phyloP scores from a whole-genome alignment of 2,113 vertebrate species.

The Chelonoidis abingdonii region DNA sequence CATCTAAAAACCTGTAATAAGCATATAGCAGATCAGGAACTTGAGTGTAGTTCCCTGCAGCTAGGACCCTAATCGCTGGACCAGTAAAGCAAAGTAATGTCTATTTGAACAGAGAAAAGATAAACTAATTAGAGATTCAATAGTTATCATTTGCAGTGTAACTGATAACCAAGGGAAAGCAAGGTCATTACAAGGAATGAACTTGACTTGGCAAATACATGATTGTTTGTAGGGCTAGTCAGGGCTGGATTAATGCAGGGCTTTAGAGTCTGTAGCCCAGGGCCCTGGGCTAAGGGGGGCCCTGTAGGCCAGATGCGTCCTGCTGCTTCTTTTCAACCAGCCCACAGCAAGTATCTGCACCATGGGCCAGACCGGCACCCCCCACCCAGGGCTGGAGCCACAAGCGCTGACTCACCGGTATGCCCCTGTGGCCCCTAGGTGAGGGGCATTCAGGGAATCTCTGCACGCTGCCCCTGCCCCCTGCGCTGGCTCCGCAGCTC shows the following conservation, averaged over 20 bases:
- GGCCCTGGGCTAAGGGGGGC: too few relatives aligned
- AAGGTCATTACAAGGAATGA: background rate
- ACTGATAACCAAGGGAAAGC: background rate
- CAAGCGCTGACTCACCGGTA: too few relatives aligned
- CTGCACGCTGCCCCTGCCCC: too few relatives aligned
- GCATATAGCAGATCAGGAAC: background rate
- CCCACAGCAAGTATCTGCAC: too few relatives aligned
- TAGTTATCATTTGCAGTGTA: background rate
- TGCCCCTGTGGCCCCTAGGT: too few relatives aligned
- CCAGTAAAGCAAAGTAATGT: background rate
- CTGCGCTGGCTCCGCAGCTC: too few relatives aligned
- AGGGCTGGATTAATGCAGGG: background rate
- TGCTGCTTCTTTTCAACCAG: too few relatives aligned
- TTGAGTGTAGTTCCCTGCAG: background rate
- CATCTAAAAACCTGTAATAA: background rate
- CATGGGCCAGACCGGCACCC: too few relatives aligned
- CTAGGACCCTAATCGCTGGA: background rate
- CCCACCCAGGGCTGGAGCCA: too few relatives aligned
- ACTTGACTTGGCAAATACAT: background rate
- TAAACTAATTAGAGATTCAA: fast-evolving
- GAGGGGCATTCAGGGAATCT: too few relatives aligned
- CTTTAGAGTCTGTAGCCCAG: too few relatives aligned
- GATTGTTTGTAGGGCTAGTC: background rate
- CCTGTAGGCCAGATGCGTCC: too few relatives aligned
- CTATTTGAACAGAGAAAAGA: background rate